phyloP scores from a whole-genome alignment of 2,888 invertebrate genomes.

The Patella depressa region DNA sequence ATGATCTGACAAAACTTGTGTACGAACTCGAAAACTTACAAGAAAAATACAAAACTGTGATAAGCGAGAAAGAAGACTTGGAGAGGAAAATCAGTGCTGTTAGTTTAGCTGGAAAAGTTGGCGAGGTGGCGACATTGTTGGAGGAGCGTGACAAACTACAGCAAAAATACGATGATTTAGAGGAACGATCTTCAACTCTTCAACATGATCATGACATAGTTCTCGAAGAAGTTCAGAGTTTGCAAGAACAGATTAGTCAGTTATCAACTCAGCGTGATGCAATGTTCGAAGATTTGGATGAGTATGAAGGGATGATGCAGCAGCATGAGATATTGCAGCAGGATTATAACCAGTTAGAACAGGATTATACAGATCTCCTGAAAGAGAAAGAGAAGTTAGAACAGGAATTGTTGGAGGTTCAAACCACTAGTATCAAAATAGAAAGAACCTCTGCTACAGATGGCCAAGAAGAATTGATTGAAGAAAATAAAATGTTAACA shows the following conservation, averaged over 20 bases:
- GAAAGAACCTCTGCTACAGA: constrained; percentile 31
- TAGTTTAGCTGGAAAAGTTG: constrained; percentile 52
- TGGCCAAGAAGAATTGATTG: constrained; percentile 43
- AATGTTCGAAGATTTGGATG: constrained; percentile 53
- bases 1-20: constrained; percentile 60
- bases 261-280: constrained; percentile 32
- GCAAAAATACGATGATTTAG: constrained; percentile 44
- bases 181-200: constrained; percentile 41
- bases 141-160: constrained; percentile 57
- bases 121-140: constrained; percentile 55
- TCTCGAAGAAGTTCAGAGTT: constrained; percentile 59
- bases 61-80: constrained; percentile 53
- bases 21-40: constrained; percentile 61
- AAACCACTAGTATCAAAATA: constrained; percentile 36
- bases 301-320: constrained; percentile 51
- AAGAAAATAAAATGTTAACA: constrained; percentile 47
- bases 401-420: constrained; percentile 47
- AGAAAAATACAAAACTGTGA: constrained; percentile 47
- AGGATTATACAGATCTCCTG: constrained; percentile 58
- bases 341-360: constrained; percentile 57
- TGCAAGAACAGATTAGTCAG: constrained; percentile 43
- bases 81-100: constrained; percentile 48
- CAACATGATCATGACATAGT: constrained; percentile 61
- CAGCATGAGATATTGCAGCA: constrained; percentile 57
- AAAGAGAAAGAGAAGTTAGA: constrained; percentile 60